phyloP scores from a whole-genome alignment of 2,888 invertebrate genomes.

The Callosobruchus maculatus region DNA sequence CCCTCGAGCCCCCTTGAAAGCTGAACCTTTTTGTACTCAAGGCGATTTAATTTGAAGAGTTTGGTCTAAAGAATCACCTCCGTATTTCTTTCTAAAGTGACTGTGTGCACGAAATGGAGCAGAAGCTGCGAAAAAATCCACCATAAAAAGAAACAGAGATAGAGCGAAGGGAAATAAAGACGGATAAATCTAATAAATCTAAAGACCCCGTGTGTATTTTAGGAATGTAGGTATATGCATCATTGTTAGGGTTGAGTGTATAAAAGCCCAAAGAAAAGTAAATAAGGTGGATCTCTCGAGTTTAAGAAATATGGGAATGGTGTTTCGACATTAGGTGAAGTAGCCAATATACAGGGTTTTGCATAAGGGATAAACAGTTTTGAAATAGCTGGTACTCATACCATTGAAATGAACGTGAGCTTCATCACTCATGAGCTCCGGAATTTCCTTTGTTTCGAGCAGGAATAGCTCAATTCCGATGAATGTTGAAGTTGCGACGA shows the following conservation, averaged over 20 bases:
- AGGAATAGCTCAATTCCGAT: too few relatives aligned
- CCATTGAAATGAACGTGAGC: too few relatives aligned
- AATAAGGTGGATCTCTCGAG: neutral
- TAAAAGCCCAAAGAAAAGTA: neutral
- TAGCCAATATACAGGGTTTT: too few relatives aligned
- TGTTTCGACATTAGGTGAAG: neutral
- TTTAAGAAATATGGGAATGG: neutral
- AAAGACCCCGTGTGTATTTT: neutral
- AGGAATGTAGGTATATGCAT: neutral
- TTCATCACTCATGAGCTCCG: too few relatives aligned
- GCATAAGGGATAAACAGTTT: too few relatives aligned
- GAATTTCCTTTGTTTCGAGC: too few relatives aligned
- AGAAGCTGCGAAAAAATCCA: neutral
- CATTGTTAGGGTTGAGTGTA: neutral
- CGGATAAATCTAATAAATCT: neutral
- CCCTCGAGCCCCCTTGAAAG: neutral
- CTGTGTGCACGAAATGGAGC: neutral
- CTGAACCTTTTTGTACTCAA: neutral
- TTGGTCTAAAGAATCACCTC: neutral
- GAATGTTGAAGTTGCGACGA: too few relatives aligned
- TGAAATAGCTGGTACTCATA: too few relatives aligned
- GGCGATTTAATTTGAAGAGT: neutral
- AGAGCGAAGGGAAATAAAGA: neutral
- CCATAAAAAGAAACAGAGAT: neutral
- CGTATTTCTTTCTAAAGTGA: neutral